These are phyloP conservation scores for Engystomops pustulosus DNA, from an alignment of 2,113 vertebrate species.

Conservation along the genomic window DNA sequence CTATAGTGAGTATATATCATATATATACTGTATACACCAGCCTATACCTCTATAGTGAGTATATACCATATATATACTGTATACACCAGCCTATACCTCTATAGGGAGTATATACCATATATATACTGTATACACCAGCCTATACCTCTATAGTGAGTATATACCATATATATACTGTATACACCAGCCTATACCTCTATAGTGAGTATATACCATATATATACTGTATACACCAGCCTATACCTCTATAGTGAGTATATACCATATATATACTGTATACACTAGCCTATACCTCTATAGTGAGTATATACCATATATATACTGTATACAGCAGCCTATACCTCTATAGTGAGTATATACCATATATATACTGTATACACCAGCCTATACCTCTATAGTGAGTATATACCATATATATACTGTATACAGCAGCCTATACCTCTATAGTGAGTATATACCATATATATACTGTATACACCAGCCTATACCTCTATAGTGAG, in stretches of 20 bases:
- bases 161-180: too few species aligned
- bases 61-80: neutral
- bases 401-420: too few species aligned
- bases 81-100: neutral
- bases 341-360: too few species aligned
- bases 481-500: too few species aligned
- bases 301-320: neutral
- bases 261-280: neutral
- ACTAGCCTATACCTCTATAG: too few species aligned
- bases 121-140: neutral
- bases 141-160: slow-evolving; percentile 20
- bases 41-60: slow-evolving; percentile 23
- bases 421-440: too few species aligned
- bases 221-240: neutral
- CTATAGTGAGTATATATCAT: neutral
- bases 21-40: neutral
- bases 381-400: too few species aligned
- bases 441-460: too few species aligned
- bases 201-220: neutral
- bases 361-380: too few species aligned
- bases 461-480: too few species aligned
- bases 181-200: slow-evolving; percentile 8
- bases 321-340: neutral
- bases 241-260: slow-evolving; percentile 29
- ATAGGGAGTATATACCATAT: neutral